A percentile compares a stretch with the other conserved stretches of the same genome.
Conservation (phyloP, 1,140 invertebrate genomes). For the Penaeus vannamei region DNA sequence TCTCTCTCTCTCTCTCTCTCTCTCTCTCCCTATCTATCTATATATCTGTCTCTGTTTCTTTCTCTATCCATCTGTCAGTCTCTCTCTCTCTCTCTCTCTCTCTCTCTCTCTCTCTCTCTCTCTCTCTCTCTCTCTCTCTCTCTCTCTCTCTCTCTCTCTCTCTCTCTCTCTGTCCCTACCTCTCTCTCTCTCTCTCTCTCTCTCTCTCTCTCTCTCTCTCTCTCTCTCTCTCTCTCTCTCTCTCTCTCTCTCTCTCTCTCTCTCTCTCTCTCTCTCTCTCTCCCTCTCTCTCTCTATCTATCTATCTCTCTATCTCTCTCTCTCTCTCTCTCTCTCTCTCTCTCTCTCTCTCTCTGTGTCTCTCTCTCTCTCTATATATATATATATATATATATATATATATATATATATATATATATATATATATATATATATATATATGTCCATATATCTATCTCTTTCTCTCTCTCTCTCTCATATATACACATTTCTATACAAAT, state of each 20-base stretch:
- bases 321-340: background rate
- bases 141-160: too few relatives aligned
- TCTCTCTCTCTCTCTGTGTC: background rate
- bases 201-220: background rate
- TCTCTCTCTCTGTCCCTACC: too few relatives aligned
- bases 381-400: too few relatives aligned
- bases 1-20: slow-evolving; percentile 6
- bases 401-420: too few relatives aligned
- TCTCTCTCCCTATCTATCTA: background rate
- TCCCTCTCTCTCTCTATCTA: background rate
- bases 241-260: background rate
- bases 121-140: too few relatives aligned
- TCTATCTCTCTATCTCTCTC: too few relatives aligned
- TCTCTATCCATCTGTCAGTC: background rate
- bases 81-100: background rate
- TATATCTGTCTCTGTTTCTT: background rate
- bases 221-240: background rate
- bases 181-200: too few relatives aligned
- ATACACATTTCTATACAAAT: too few relatives aligned
- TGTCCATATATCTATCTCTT: too few relatives aligned
- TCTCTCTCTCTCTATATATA: background rate
- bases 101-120: background rate
- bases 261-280: background rate
- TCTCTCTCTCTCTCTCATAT: too few relatives aligned
- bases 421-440: too few relatives aligned